Evolutionary conservation across 2,888 invertebrate genomes (phyloP), one percentile per base, ranked within the genome.

Genomic region (Acrobasis consociella): DNA sequence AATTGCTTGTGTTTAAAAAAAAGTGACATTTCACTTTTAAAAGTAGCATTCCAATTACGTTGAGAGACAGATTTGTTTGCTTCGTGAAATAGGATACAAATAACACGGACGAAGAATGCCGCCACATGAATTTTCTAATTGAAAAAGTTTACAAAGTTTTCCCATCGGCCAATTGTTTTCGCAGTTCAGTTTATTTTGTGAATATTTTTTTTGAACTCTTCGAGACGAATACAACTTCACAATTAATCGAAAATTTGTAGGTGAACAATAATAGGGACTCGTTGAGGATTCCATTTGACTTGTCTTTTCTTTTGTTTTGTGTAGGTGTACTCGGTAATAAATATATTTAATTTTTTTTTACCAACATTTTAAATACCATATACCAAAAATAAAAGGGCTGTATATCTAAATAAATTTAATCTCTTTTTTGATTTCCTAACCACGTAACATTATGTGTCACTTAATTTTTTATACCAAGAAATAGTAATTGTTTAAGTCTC

Each of bases 111-210:
- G 46, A 38, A 52, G 42, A 62, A 69, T 66, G 65, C 51, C 58
- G 60, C 67, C 56, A 55, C 64, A 64, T 62, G 60, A 71, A 67
- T 71, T 17, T 62, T 64, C 67, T 71, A 72, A 77, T 76, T 76
- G 71, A 71, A 71, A 73, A 74, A 77, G 72, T 76, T 75, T 38
- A 7, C 39, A 42, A 75, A 76, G 73, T 74, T 75, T 75, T 72
- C 74, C 67, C 73, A 72, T 75, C 69, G 63, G 64, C 69, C 69
- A 69, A 72, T 73, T 72, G 72, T 72, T 70, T 69, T 42, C 62
- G 52, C 61, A 69, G 65, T 70, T 65, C 64, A 37, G 65, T 67
- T 67, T 62, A 68, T 66, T 61, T 67, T 53, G 17, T 16, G 22
- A 51, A 60, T 56, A 62, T 64, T 56, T 63, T 56, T 63, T 66